Conservation (phyloP, 2,888 invertebrate genomes). For the Parnassius mnemosyne region DNA sequence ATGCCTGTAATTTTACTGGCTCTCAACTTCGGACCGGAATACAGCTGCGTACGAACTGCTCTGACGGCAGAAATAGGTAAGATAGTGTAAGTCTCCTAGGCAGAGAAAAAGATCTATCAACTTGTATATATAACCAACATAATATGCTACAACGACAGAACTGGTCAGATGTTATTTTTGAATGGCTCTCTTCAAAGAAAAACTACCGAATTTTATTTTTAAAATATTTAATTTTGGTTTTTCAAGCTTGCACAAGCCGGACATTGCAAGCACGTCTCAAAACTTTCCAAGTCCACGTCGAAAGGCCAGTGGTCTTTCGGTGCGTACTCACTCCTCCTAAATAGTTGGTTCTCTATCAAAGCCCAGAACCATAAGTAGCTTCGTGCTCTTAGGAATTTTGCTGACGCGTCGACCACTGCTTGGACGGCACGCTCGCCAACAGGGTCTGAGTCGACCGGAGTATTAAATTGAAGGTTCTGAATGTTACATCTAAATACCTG, state of each 20-base stretch:
- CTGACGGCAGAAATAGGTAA: no score
- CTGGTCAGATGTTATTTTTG: no score
- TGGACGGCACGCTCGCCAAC: slow-evolving; percentile 54
- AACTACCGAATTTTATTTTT: background rate
- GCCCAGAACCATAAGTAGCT: slow-evolving; percentile 53
- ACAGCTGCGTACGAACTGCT: no score
- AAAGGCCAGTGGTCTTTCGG: slow-evolving; percentile 53
- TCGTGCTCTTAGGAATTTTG: slow-evolving; percentile 48
- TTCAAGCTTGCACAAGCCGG: slow-evolving; percentile 33
- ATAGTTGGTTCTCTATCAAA: slow-evolving; percentile 49
- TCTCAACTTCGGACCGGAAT: no score
- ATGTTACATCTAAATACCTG: slow-evolving; percentile 69
- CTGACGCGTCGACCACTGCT: slow-evolving; percentile 50
- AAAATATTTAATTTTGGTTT: slow-evolving; percentile 3
- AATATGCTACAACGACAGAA: no score
- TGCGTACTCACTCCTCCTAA: slow-evolving; percentile 41
- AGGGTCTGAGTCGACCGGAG: slow-evolving; percentile 45
- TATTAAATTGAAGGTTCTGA: slow-evolving; percentile 56
- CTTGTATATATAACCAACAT: no score
- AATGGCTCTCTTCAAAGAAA: no score
- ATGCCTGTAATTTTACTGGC: no score
- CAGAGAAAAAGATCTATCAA: no score
- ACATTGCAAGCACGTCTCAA: slow-evolving; percentile 38
- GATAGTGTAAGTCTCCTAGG: no score
- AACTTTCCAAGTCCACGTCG: slow-evolving; percentile 33